Percentiles rank a stretch among this genome's conserved stretches.
phyloP scores from a whole-genome alignment of 2,113 vertebrate genomes.

The Macrotis lagotis region DNA sequence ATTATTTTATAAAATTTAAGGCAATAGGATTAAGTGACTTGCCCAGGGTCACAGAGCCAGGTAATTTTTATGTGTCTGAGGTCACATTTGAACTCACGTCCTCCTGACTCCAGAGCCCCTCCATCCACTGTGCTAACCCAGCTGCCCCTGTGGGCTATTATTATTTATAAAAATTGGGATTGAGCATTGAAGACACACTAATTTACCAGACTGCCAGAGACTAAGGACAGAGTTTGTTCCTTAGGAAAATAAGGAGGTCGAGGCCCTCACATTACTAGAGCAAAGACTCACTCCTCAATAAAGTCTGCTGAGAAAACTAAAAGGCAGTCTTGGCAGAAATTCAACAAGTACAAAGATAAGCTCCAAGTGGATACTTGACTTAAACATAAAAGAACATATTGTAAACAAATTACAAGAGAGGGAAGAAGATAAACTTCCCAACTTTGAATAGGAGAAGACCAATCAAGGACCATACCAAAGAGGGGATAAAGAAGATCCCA shows the following conservation, averaged over 20 bases:
- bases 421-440: neutral
- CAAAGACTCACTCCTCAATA: too few species aligned
- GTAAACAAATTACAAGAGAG: neutral
- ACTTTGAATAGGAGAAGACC: neutral
- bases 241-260: neutral
- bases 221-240: neutral
- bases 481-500: neutral
- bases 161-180: neutral
- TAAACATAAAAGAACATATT: neutral
- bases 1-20: too few species aligned
- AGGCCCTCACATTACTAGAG: neutral
- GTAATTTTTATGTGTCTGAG: too few species aligned
- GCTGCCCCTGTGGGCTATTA: neutral
- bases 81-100: too few species aligned
- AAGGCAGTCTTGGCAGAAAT: neutral
- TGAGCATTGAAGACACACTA: neutral
- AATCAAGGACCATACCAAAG: neutral
- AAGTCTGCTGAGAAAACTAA: neutral
- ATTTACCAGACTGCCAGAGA: neutral
- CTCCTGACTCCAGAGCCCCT: too few species aligned
- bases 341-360: neutral
- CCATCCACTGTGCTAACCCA: too few species aligned
- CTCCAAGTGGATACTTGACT: neutral
- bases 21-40: too few species aligned
- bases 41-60: too few species aligned